Conservation (phyloP, 2,113 vertebrate species). For the Tragelaphus buxtoni region DNA sequence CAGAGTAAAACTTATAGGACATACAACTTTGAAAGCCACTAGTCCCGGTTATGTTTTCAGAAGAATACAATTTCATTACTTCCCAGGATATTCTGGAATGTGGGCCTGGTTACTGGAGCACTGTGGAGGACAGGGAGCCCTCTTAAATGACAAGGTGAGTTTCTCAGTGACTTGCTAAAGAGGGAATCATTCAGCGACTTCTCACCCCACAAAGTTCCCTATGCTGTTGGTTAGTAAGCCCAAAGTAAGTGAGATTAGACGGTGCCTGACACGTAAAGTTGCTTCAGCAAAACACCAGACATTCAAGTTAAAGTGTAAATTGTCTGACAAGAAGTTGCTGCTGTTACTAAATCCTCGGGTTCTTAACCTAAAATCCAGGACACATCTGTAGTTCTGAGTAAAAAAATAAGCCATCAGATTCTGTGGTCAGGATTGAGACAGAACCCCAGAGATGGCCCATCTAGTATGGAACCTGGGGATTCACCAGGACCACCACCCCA, state of each 20-base stretch:
- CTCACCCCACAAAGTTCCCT: background rate
- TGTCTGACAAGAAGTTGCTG: background rate
- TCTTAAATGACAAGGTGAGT: background rate
- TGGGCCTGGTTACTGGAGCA: background rate
- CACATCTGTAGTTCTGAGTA: background rate
- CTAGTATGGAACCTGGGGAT: rapidly evolving
- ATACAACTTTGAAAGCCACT: background rate
- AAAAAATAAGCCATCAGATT: background rate
- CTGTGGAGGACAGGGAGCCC: rapidly evolving
- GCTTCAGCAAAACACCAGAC: background rate
- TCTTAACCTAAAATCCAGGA: background rate
- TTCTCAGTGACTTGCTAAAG: background rate
- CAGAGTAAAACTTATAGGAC: background rate
- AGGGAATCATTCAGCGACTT: background rate
- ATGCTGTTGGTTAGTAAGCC: rapidly evolving
- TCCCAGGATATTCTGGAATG: background rate
- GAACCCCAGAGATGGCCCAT: rapidly evolving
- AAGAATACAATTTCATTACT: background rate
- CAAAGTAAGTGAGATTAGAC: background rate
- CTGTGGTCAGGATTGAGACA: background rate
- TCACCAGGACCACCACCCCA: background rate
- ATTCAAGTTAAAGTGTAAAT: background rate
- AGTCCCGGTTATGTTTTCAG: background rate
- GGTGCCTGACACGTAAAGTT: background rate
- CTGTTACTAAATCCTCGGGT: background rate